Conservation (phyloP, 2,797 vertebrate species). For the Falco rusticolus region DNA sequence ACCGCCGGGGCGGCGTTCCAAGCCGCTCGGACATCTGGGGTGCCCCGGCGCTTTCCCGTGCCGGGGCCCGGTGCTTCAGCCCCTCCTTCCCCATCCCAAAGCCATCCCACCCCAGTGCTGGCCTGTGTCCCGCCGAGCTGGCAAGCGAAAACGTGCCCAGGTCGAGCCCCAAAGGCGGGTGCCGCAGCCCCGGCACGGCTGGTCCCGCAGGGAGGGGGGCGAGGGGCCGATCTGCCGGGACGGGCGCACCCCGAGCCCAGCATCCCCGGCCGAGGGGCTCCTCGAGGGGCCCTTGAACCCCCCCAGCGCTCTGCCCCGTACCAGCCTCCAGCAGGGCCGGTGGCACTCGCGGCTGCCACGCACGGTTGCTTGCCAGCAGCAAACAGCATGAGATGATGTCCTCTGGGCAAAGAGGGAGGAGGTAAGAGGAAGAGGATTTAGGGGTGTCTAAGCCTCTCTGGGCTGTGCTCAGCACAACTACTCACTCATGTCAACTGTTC, state of each 20-base stretch:
- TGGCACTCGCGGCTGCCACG: not conserved
- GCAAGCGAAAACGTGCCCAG: not conserved
- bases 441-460: not conserved
- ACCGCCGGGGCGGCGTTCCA: not conserved
- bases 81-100: not conserved
- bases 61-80: not conserved
- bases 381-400: not conserved
- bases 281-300: not conserved
- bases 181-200: not conserved
- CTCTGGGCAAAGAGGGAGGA: not conserved
- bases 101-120: not conserved
- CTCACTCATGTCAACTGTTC: not conserved
- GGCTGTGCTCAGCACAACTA: not conserved
- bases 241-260: rapidly evolving
- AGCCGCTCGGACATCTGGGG: too few relatives aligned
- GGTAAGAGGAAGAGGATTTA: not conserved
- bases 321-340: not conserved
- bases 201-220: too few relatives aligned
- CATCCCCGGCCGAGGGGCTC: not conserved
- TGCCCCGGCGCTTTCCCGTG: too few relatives aligned
- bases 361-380: not conserved
- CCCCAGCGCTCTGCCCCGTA: not conserved
- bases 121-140: not conserved
- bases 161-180: not conserved
- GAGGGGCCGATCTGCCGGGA: not conserved